Percentiles rank a stretch among this genome's conserved stretches.
Evolutionary conservation across 2,113 vertebrate genomes (phyloP).

Genomic region (Platichthys flesus): DNA sequence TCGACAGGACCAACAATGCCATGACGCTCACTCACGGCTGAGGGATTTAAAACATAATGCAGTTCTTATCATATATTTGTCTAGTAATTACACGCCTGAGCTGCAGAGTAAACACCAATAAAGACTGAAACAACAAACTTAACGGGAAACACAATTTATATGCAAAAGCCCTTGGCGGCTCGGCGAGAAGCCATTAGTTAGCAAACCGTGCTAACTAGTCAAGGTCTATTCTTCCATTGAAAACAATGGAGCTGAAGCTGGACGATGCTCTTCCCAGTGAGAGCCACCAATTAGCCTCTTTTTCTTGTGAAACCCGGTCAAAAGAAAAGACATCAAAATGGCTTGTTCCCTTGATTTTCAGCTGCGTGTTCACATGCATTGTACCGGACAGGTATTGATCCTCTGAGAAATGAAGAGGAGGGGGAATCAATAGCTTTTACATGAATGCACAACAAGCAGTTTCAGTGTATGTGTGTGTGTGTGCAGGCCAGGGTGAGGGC

Average conservation of each 20-base stretch:
- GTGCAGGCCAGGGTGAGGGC: constrained; percentile 7
- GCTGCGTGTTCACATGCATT: constrained; percentile 67
- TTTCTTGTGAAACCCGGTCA: constrained; percentile 31
- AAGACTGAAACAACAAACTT: constrained; percentile 12
- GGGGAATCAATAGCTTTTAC: constrained; percentile 80
- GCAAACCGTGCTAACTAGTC: not conserved
- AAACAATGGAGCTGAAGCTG: not conserved
- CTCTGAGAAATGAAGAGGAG: constrained; percentile 58
- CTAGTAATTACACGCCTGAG: constrained; percentile 28
- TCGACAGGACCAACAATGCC: constrained; percentile 36
- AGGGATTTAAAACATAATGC: constrained; percentile 37
- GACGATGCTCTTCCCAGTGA: not conserved
- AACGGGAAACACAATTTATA: constrained; percentile 33
- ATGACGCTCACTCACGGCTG: constrained; percentile 16
- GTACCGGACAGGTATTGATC: constrained; percentile 76
- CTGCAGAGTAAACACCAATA: constrained; percentile 6
- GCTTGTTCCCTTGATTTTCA: constrained; percentile 66
- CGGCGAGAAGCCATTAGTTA: not conserved
- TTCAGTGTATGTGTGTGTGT: constrained; percentile 47
- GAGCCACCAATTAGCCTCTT: constrained; percentile 40
- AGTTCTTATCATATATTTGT: constrained; percentile 34
- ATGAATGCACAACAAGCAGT: constrained; percentile 80
- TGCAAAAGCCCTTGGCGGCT: not conserved
- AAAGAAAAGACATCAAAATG: constrained; percentile 63
- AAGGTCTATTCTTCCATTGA: not conserved